Evolutionary conservation across 1,140 invertebrate genomes (phyloP).

Genomic region (Scaptomyza montana): DNA sequence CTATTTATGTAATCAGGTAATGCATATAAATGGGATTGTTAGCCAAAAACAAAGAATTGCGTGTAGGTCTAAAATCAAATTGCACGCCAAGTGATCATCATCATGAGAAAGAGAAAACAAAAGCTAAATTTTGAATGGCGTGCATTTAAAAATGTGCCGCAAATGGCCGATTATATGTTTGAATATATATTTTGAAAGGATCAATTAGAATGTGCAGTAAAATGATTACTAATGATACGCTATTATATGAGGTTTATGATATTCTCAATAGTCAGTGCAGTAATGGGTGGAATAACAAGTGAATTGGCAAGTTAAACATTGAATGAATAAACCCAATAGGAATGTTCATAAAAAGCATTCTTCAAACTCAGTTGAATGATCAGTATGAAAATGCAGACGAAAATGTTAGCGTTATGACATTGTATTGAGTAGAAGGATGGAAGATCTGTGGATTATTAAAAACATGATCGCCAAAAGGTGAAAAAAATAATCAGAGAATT

Average conservation of each 20-base stretch:
- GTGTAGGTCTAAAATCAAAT: slow-evolving; percentile 19
- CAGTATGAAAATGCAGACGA: too few species aligned
- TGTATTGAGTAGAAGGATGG: too few species aligned
- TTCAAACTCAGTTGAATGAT: too few species aligned
- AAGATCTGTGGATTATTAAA: too few species aligned
- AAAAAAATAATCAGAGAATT: too few species aligned
- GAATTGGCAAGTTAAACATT: too few species aligned
- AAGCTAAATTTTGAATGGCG: not conserved
- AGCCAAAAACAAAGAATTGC: slow-evolving; percentile 18
- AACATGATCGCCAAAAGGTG: too few species aligned
- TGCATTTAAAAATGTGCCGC: slow-evolving; percentile 10
- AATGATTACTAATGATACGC: slow-evolving; percentile 5
- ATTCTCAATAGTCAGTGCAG: not conserved
- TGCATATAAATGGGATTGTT: slow-evolving; percentile 60
- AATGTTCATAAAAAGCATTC: too few species aligned
- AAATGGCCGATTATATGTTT: slow-evolving; percentile 20
- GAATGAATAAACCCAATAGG: too few species aligned
- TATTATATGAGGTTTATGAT: not conserved
- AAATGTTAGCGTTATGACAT: too few species aligned
- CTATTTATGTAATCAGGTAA: slow-evolving; percentile 20
- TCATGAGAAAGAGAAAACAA: slow-evolving; percentile 34
- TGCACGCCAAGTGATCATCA: slow-evolving; percentile 9
- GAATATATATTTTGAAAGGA: slow-evolving; percentile 11
- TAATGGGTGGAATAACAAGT: too few species aligned
- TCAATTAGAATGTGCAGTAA: slow-evolving; percentile 1